Percentiles rank a stretch among this genome's conserved stretches.
phyloP scores from a whole-genome alignment of 2,888 invertebrate genomes.

The Xanthorhoe designata region DNA sequence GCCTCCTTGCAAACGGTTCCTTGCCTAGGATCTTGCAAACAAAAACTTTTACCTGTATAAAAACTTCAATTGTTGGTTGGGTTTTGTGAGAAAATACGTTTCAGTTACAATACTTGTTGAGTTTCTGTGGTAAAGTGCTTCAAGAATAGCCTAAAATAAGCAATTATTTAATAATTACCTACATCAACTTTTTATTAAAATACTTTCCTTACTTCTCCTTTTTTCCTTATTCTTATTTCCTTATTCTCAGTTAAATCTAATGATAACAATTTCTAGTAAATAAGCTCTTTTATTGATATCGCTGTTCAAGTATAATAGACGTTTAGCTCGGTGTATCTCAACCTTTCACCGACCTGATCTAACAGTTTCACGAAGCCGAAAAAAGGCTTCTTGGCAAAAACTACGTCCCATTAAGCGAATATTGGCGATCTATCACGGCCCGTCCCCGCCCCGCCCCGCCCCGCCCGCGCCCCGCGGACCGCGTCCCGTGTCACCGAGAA shows the following conservation, averaged over 20 bases:
- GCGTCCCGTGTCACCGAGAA: slow-evolving; percentile 31
- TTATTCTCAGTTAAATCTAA: too few relatives aligned
- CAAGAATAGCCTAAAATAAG: too few relatives aligned
- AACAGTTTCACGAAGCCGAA: slow-evolving; percentile 22
- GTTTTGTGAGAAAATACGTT: neutral
- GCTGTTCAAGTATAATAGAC: neutral
- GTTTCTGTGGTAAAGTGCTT: too few relatives aligned
- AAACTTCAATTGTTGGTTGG: neutral
- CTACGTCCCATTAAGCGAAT: slow-evolving; percentile 39
- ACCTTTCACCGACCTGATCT: slow-evolving; percentile 10
- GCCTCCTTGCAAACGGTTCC: neutral
- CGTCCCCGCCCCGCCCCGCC: slow-evolving; percentile 8
- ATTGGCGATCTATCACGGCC: slow-evolving; percentile 44
- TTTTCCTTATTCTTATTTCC: too few relatives aligned
- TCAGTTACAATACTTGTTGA: too few relatives aligned
- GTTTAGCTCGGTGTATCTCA: neutral
- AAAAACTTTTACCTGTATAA: neutral
- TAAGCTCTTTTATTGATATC: too few relatives aligned
- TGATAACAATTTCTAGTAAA: too few relatives aligned
- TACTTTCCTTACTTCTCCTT: too few relatives aligned
- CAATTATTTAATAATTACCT: too few relatives aligned
- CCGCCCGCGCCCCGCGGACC: slow-evolving; percentile 7
- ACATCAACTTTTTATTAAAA: too few relatives aligned
- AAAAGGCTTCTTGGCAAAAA: slow-evolving; percentile 40
- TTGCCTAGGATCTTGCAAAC: neutral